Percentiles rank a stretch among this genome's conserved stretches.
These are phyloP conservation scores for Temnothorax longispinosus DNA, from an alignment of 1,140 invertebrate genomes.

Conservation along the genomic window DNA sequence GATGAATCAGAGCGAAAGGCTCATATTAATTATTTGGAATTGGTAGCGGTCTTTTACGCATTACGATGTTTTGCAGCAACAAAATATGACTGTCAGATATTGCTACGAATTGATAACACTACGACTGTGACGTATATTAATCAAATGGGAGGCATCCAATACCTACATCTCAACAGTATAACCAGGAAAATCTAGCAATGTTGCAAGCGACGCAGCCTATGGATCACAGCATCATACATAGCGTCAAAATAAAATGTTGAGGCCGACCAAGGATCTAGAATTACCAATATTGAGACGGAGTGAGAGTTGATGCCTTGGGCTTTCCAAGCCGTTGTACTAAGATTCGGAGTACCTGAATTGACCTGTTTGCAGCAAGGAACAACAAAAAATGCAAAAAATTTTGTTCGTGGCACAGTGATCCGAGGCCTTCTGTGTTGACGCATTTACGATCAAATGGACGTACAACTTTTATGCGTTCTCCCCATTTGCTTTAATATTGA, in stretches of 20 bases:
- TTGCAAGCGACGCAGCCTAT: background rate
- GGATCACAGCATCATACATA: background rate
- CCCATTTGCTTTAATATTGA: background rate
- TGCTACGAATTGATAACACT: conserved; percentile 10
- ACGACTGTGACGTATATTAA: background rate
- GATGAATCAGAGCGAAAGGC: background rate
- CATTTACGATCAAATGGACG: background rate
- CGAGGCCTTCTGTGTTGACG: background rate
- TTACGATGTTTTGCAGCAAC: background rate
- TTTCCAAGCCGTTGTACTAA: too few species aligned
- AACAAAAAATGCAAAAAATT: background rate
- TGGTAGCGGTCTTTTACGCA: background rate
- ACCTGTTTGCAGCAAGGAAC: too few species aligned
- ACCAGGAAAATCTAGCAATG: conserved; percentile 9
- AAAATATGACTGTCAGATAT: background rate
- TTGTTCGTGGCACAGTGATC: background rate
- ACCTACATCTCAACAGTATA: background rate
- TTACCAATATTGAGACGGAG: background rate
- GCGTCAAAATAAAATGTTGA: background rate
- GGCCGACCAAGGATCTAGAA: background rate
- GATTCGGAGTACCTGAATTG: too few species aligned
- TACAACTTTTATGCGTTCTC: background rate
- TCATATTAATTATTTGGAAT: conserved; percentile 20
- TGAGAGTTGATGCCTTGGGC: background rate
- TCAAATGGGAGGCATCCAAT: too few species aligned